A percentile compares a stretch with the other conserved stretches of the same genome.
Conservation (phyloP, 2,113 vertebrate species). For the Meles meles region DNA sequence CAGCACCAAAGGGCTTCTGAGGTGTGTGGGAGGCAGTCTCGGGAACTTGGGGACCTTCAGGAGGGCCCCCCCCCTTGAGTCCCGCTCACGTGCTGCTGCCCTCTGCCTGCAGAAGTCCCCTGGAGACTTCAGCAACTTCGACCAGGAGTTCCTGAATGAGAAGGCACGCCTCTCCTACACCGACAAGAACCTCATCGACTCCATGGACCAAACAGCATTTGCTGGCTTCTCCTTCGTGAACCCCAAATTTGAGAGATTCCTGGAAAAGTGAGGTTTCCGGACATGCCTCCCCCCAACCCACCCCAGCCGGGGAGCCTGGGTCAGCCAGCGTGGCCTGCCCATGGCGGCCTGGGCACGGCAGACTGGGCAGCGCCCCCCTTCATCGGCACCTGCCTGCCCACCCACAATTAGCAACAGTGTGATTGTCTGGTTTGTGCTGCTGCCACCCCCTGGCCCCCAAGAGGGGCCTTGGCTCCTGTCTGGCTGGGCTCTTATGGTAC, state of each 20-base stretch:
- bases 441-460: not conserved
- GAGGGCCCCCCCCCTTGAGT: rapidly evolving
- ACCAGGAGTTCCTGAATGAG: conserved; percentile 96
- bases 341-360: not conserved
- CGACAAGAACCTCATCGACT: conserved; percentile 97
- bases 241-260: conserved; percentile 90
- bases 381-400: not conserved
- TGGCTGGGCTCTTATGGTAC: conserved; percentile 72
- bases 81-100: not conserved
- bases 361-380: not conserved
- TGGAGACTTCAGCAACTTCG: conserved; percentile 96
- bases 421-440: conserved; percentile 52
- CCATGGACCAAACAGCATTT: conserved; percentile 96
- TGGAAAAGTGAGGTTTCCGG: conserved; percentile 84
- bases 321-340: not conserved
- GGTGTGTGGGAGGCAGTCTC: not conserved
- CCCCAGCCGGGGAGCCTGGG: not conserved
- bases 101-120: conserved; percentile 87
- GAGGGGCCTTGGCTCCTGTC: conserved; percentile 61
- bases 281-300: not conserved
- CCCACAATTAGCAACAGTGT: conserved; percentile 33
- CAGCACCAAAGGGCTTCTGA: not conserved
- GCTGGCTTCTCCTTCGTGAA: conserved; percentile 96
- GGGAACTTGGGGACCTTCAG: not conserved
- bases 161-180: conserved; percentile 94